Conservation (phyloP, 2,888 invertebrate genomes). For the Polydrusus cervinus region DNA sequence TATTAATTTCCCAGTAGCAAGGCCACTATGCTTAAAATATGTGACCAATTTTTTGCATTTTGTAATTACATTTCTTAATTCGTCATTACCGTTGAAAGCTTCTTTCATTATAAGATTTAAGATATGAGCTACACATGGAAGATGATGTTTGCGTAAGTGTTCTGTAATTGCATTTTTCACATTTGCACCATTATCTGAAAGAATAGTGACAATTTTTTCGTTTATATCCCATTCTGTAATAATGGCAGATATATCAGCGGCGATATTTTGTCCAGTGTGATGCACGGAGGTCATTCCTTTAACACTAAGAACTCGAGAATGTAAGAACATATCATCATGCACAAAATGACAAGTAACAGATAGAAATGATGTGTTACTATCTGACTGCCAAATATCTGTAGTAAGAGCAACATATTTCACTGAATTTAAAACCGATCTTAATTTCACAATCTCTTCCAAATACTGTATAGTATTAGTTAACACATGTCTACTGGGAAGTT, state of each 20-base stretch:
- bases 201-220: constrained; percentile 59
- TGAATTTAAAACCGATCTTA: no score
- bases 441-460: no score
- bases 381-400: constrained; percentile 57
- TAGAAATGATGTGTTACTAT: constrained; percentile 25
- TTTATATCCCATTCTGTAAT: constrained; percentile 49
- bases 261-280: constrained; percentile 30
- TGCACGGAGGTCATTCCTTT: constrained; percentile 21
- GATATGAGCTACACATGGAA: constrained; percentile 60
- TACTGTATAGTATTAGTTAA: no score
- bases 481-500: constrained; percentile 50
- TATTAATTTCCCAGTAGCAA: constrained; percentile 45
- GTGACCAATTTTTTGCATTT: constrained; percentile 51
- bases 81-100: constrained; percentile 24
- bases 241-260: not conserved
- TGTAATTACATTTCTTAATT: constrained; percentile 38
- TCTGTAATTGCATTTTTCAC: constrained; percentile 56
- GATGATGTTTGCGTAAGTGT: constrained; percentile 54
- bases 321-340: not conserved
- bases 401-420: constrained; percentile 54
- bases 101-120: constrained; percentile 50
- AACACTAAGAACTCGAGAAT: constrained; percentile 9
- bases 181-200: constrained; percentile 59
- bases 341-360: constrained; percentile 21
- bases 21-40: constrained; percentile 52